phyloP scores from a whole-genome alignment of 2,113 vertebrate genomes.

The Pimephales promelas region DNA sequence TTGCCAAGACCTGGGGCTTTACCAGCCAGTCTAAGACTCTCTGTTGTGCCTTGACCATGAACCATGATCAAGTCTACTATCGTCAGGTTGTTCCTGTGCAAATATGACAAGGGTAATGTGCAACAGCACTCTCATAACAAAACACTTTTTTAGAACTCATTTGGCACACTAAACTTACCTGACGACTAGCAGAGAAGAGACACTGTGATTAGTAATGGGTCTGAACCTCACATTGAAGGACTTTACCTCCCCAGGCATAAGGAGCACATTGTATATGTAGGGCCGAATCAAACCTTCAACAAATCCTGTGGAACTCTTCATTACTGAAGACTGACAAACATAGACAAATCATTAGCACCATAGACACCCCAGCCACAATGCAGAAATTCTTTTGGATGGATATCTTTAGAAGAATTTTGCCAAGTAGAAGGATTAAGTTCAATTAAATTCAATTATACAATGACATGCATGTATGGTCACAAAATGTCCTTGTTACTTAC shows the following conservation, averaged over 20 bases:
- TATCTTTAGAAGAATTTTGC: background rate
- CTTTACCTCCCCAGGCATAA: constrained; percentile 90
- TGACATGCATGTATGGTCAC: background rate
- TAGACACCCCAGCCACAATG: background rate
- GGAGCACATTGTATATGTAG: constrained; percentile 85
- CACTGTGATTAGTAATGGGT: constrained; percentile 87
- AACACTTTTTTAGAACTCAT: background rate
- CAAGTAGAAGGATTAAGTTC: background rate
- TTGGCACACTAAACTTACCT: constrained; percentile 72
- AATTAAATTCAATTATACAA: background rate
- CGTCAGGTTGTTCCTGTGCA: constrained; percentile 92
- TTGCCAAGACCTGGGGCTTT: constrained; percentile 88
- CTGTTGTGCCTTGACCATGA: constrained; percentile 89
- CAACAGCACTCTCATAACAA: background rate
- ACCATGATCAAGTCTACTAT: constrained; percentile 90
- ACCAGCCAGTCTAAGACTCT: constrained; percentile 89
- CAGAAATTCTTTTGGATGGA: background rate
- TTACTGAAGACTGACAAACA: constrained; percentile 77
- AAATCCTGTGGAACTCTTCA: constrained; percentile 81
- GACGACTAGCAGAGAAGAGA: constrained; percentile 91
- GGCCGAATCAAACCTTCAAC: constrained; percentile 81
- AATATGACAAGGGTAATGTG: constrained; percentile 36
- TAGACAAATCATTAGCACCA: constrained; percentile 14
- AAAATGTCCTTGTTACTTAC: constrained; percentile 76
- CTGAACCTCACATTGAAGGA: constrained; percentile 88